A percentile compares a stretch with the other conserved stretches of the same genome.
Conservation (phyloP, 2,797 vertebrate species). For the Caiman crocodilus region DNA sequence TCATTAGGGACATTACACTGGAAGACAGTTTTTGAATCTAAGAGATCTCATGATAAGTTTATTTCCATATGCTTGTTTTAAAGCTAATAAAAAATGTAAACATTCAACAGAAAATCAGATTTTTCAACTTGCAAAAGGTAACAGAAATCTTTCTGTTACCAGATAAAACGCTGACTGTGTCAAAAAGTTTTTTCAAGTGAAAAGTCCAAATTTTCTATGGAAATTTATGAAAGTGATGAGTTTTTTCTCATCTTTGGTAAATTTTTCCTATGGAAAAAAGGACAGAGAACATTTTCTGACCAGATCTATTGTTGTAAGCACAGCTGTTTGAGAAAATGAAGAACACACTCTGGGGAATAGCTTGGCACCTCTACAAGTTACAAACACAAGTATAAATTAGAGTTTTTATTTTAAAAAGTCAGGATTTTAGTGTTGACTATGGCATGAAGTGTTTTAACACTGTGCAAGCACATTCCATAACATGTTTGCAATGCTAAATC, state of each 20-base stretch:
- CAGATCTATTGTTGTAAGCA: background rate
- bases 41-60: background rate
- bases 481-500: slow-evolving; percentile 1
- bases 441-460: slow-evolving; percentile 17
- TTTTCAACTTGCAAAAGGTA: background rate
- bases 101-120: background rate
- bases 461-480: background rate
- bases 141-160: background rate
- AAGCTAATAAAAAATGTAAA: background rate
- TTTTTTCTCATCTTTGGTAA: background rate
- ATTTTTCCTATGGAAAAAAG: background rate
- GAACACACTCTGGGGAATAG: background rate
- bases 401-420: background rate
- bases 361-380: background rate
- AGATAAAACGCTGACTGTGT: background rate
- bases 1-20: background rate
- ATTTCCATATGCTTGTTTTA: background rate
- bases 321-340: slow-evolving; percentile 31
- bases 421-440: slow-evolving; percentile 25
- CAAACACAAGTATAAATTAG: slow-evolving; percentile 29
- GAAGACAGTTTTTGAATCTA: slow-evolving; percentile 17
- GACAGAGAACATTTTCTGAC: background rate
- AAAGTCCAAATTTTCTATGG: background rate
- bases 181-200: background rate
- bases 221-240: background rate